Evolutionary conservation across 2,888 invertebrate genomes (phyloP), one percentile per base, ranked within the genome.

Genomic region (Chironomus riparius): DNA sequence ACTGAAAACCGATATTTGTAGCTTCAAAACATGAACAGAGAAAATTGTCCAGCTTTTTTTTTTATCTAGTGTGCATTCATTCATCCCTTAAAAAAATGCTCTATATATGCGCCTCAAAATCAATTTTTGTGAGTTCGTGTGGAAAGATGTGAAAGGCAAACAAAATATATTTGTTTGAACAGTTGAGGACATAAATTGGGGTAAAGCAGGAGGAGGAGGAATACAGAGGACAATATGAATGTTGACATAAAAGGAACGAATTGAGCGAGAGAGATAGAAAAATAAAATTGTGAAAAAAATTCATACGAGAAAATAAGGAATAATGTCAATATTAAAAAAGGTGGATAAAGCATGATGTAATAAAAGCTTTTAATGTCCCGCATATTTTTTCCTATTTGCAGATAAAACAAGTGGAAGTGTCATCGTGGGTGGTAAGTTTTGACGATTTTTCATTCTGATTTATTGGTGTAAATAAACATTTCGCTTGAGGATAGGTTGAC

Each of bases 71-170:
- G 38, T 38, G 38, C 38, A 38, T 38, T 38, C 38, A 38, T 38
- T 38, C 38, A 38, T 38, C 38, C 38, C 38, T 38, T 38, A 38
- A 38, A n/a, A n/a, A 38, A 38, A 38, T 38, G 38, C 2, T 10
- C 7, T 38, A 2, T 10, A 38, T 38, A 38, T 38, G 38, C 18
- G n/a, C 56, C 18, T 18, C 56, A 56, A 65, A 65, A 65, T 65
- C 65, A 65, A 65, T 65, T 65, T 65, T 65, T 65, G 65, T 65
- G 65, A 65, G 65, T 65, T 65, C 65, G 65, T 65, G 65, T 65
- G 65, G 65, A 65, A 65, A 24, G 65, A 65, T 65, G 65, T 65
- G 65, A 65, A 21, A 24, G 56, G 65, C 65, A 65, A 65, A 65
- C 65, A 24, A 65, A 65, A 24, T 13, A 24, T 65, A 65, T 65